These are phyloP conservation scores for Galaxea fascicularis DNA, from an alignment of 92 coral and sea anemone genomes.

Conservation along the genomic window DNA sequence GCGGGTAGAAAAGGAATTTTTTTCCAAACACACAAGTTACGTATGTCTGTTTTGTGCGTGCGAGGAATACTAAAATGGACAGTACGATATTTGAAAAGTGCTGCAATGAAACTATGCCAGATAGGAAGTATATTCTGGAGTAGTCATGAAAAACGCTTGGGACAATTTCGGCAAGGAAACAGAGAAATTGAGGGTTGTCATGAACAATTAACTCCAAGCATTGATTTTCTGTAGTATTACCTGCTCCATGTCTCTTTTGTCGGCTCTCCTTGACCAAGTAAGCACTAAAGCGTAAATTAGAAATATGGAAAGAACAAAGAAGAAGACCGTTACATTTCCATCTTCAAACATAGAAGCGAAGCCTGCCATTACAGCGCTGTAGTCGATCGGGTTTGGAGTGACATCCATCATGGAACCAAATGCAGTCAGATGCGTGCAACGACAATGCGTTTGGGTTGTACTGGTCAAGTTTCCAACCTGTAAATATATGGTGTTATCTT, in stretches of 20 bases:
- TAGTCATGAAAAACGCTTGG: too few species aligned
- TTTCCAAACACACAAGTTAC: too few species aligned
- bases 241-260: constrained; percentile 69
- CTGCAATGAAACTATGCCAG: too few species aligned
- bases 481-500: too few species aligned
- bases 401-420: constrained; percentile 79
- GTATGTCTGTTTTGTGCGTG: too few species aligned
- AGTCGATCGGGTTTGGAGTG: constrained; percentile 88
- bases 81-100: too few species aligned
- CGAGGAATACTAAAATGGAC: too few species aligned
- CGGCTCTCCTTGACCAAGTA: constrained; percentile 71
- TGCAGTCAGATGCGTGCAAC: constrained; percentile 80
- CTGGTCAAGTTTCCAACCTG: constrained; percentile 83
- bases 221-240: constrained; percentile 5
- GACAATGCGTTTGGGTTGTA: constrained; percentile 69
- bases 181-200: too few species aligned
- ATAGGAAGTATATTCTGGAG: too few species aligned
- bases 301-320: constrained; percentile 58
- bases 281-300: constrained; percentile 60
- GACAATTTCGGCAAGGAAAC: too few species aligned
- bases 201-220: too few species aligned
- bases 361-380: constrained; percentile 72
- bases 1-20: too few species aligned
- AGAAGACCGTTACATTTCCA: constrained; percentile 75
- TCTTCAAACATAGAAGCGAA: constrained; percentile 68